Evolutionary conservation across 2,113 vertebrate species (phyloP).

Genomic region (Dolichallabes microphthalmus): DNA sequence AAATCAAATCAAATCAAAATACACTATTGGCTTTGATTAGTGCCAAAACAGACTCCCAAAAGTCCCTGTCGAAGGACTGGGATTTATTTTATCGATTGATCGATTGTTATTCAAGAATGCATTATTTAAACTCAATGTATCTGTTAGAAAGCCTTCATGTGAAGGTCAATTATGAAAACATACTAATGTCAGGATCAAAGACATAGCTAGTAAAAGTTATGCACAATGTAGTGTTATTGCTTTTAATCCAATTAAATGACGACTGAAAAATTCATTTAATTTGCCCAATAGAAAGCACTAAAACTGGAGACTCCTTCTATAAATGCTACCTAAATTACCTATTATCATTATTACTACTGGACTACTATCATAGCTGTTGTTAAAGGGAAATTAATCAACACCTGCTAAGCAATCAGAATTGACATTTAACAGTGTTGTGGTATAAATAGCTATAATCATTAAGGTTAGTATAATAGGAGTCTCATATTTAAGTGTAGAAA

Average conservation of each 20-base stretch:
- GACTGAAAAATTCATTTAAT: not conserved
- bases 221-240: too few species aligned
- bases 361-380: not conserved
- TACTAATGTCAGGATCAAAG: too few species aligned
- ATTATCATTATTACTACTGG: too few species aligned
- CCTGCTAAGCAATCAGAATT: not conserved
- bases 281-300: not conserved
- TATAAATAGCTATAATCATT: not conserved
- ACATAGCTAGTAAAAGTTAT: too few species aligned
- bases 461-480: not conserved
- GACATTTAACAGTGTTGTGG: not conserved
- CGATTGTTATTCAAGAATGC: not conserved
- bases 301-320: not conserved
- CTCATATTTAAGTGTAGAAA: not conserved
- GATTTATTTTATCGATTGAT: not conserved
- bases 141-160: too few species aligned
- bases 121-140: not conserved
- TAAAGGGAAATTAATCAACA: not conserved
- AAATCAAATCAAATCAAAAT: too few species aligned
- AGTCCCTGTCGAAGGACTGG: not conserved
- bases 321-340: too few species aligned
- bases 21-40: not conserved
- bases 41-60: not conserved
- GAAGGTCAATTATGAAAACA: too few species aligned
- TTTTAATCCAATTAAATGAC: too few species aligned